These are phyloP conservation scores for Actinernus sp. DNA, from an alignment of 92 coral and sea anemone genomes.

Conservation along the genomic window DNA sequence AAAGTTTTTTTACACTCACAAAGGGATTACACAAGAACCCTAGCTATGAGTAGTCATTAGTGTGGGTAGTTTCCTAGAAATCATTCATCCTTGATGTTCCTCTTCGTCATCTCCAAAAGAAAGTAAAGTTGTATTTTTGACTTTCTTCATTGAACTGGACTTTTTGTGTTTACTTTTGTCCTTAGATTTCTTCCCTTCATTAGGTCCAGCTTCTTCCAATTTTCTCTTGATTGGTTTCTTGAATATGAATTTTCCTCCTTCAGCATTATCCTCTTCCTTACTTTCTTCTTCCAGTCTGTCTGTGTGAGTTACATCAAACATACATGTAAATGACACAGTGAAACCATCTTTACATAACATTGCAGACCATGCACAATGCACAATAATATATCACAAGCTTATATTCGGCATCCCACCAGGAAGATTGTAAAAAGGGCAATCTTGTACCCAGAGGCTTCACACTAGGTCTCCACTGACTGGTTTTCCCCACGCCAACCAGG, in stretches of 20 bases:
- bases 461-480: too few relatives aligned
- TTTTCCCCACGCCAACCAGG: too few relatives aligned
- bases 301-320: not conserved
- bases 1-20: too few relatives aligned
- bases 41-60: too few relatives aligned
- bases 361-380: too few relatives aligned
- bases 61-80: too few relatives aligned
- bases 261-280: slow-evolving; percentile 10
- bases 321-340: not conserved
- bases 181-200: slow-evolving; percentile 38
- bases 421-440: too few relatives aligned
- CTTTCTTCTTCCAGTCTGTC: slow-evolving; percentile 1
- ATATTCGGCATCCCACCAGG: too few relatives aligned
- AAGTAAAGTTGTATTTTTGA: slow-evolving; percentile 81
- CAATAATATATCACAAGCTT: too few relatives aligned
- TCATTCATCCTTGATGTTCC: slow-evolving; percentile 7
- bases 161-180: slow-evolving; percentile 70
- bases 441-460: too few relatives aligned
- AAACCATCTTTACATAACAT: too few relatives aligned
- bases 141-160: slow-evolving; percentile 64
- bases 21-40: too few relatives aligned
- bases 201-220: slow-evolving; percentile 37
- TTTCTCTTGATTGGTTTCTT: slow-evolving; percentile 92
- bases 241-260: slow-evolving; percentile 85
- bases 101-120: slow-evolving; percentile 95